Percentiles rank a stretch among this genome's conserved stretches.
phyloP scores from a whole-genome alignment of 2,797 vertebrate genomes.

The Myotis daubentonii region DNA sequence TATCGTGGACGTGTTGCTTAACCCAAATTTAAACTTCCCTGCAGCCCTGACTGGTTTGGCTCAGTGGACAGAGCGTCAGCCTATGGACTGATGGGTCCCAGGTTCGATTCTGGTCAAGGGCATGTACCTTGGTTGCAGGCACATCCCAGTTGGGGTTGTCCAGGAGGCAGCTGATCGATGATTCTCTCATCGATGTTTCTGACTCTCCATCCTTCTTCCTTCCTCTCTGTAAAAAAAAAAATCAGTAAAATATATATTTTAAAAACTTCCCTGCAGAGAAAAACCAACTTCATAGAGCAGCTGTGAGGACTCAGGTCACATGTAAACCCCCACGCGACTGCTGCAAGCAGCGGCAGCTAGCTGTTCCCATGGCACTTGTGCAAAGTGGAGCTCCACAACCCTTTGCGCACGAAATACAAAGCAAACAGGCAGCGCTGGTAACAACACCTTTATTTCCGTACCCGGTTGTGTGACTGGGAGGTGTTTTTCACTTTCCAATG shows the following conservation, averaged over 20 bases:
- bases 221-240: too few species aligned
- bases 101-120: too few species aligned
- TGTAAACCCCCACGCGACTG: neutral
- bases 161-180: too few species aligned
- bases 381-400: neutral
- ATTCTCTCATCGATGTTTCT: too few species aligned
- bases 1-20: neutral
- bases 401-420: conserved; percentile 70
- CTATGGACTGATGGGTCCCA: too few species aligned
- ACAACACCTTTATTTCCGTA: conserved; percentile 79
- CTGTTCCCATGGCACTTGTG: neutral
- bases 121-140: too few species aligned
- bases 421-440: conserved; percentile 68
- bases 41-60: too few species aligned
- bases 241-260: too few species aligned
- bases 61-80: too few species aligned
- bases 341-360: too few species aligned
- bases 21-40: neutral
- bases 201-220: too few species aligned
- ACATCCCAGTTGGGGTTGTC: too few species aligned
- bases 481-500: conserved; percentile 67
- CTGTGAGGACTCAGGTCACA: neutral
- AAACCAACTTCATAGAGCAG: neutral
- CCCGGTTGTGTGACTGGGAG: conserved; percentile 71
- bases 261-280: neutral